Conservation (phyloP, 2,888 invertebrate genomes). For the Crioceris asparagi region DNA sequence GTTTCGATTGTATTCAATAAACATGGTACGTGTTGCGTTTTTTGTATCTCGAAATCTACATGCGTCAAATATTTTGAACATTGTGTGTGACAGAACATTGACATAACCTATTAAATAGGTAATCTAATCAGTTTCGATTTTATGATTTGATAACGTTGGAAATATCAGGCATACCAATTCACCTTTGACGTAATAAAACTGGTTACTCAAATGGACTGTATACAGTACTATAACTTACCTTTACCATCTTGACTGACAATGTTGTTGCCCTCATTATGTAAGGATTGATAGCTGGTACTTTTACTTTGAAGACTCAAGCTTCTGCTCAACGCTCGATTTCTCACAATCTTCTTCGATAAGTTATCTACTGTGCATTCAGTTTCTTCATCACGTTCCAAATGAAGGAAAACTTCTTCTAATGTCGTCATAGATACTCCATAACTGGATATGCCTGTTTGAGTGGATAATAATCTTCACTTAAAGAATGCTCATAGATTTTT, state of each 20-base stretch:
- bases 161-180: too few species aligned
- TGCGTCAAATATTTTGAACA: too few species aligned
- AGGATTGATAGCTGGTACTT: slow-evolving; percentile 63
- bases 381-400: slow-evolving; percentile 66
- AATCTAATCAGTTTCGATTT: neutral
- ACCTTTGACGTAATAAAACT: too few species aligned
- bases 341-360: slow-evolving; percentile 61
- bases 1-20: too few species aligned
- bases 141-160: too few species aligned
- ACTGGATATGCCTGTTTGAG: slow-evolving; percentile 63
- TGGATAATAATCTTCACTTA: neutral
- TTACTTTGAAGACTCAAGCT: slow-evolving; percentile 64
- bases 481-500: too few species aligned
- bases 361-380: slow-evolving; percentile 56
- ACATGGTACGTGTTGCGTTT: too few species aligned
- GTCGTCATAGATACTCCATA: slow-evolving; percentile 87
- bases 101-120: too few species aligned
- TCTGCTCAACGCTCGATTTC: slow-evolving; percentile 58
- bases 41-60: too few species aligned
- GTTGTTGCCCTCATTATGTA: slow-evolving; percentile 44
- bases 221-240: slow-evolving; percentile 18
- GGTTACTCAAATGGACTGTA: too few species aligned
- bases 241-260: slow-evolving; percentile 18
- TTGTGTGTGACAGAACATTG: too few species aligned
- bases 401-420: slow-evolving; percentile 74